phyloP scores from a whole-genome alignment of 2,888 invertebrate species.

The Vanessa cardui region DNA sequence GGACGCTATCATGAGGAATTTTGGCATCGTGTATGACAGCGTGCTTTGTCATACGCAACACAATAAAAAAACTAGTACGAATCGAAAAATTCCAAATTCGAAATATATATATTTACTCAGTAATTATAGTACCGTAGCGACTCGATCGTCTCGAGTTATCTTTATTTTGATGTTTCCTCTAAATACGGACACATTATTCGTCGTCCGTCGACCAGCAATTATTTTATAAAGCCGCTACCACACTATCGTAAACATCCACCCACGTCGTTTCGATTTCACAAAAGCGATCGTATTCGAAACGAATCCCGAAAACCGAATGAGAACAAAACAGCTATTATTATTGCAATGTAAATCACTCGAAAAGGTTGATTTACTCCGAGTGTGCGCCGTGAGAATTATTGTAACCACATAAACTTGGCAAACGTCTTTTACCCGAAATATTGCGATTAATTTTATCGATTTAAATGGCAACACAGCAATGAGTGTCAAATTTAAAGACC shows the following conservation, averaged over 20 bases:
- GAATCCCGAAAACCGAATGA: constrained; percentile 39
- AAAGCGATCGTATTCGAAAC: constrained; percentile 41
- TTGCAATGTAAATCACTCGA: constrained; percentile 41
- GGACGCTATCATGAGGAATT: constrained; percentile 49
- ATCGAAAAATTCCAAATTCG: background rate
- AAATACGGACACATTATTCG: constrained; percentile 36
- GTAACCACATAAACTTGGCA: constrained; percentile 44
- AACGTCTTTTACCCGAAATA: constrained; percentile 31
- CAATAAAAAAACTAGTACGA: constrained; percentile 1
- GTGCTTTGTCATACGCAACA: constrained; percentile 9
- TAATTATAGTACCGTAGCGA: too few relatives aligned
- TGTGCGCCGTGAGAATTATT: constrained; percentile 39
- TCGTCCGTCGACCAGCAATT: constrained; percentile 40
- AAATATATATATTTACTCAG: background rate
- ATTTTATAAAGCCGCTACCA: constrained; percentile 35
- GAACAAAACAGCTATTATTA: constrained; percentile 44
- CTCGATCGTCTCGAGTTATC: background rate
- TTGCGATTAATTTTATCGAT: constrained; percentile 19
- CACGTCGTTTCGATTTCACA: constrained; percentile 40
- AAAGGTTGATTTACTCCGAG: constrained; percentile 43
- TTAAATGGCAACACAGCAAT: constrained; percentile 10
- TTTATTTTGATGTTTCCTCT: background rate
- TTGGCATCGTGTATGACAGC: constrained; percentile 41
- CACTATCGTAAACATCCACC: constrained; percentile 40
- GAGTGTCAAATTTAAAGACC: constrained; percentile 3